A percentile compares a stretch with the other conserved stretches of the same genome.
phyloP scores from a whole-genome alignment of 2,113 vertebrate species.

The Corythaixoides concolor region DNA sequence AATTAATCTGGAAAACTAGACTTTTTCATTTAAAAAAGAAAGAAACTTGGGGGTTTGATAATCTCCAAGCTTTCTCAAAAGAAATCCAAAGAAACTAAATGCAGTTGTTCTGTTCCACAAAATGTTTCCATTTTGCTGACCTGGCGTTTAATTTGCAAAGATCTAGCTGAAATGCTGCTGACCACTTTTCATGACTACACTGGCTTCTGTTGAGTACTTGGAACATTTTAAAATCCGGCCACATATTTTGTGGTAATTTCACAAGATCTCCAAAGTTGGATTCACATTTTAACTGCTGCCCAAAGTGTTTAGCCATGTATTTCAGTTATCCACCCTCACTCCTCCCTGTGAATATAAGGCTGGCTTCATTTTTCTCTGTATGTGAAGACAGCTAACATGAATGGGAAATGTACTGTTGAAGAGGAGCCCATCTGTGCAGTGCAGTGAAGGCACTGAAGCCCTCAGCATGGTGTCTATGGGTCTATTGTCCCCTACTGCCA shows the following conservation, averaged over 20 bases:
- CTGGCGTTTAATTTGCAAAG: not conserved
- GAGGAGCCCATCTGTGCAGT: not conserved
- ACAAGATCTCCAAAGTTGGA: not conserved
- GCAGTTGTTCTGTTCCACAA: not conserved
- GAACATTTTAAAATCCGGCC: not conserved
- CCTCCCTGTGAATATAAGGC: not conserved
- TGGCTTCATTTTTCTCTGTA: not conserved
- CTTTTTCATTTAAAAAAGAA: not conserved
- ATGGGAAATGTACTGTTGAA: not conserved
- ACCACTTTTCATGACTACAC: not conserved
- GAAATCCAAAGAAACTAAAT: not conserved
- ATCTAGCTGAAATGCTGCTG: not conserved
- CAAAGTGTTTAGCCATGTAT: not conserved
- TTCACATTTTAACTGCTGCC: not conserved
- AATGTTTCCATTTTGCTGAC: slow-evolving; percentile 26
- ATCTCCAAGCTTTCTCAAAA: not conserved
- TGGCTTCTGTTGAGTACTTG: not conserved
- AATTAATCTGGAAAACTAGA: not conserved
- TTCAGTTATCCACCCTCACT: not conserved
- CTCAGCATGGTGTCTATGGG: accelerated
- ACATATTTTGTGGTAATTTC: slow-evolving; percentile 23
- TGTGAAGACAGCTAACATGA: not conserved
- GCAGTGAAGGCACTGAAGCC: not conserved
- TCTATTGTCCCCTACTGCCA: not conserved
- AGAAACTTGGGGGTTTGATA: not conserved